Evolutionary conservation across 2,113 vertebrate species (phyloP), one percentile per base, ranked within the genome.

Genomic region (Muntiacus reevesi): DNA sequence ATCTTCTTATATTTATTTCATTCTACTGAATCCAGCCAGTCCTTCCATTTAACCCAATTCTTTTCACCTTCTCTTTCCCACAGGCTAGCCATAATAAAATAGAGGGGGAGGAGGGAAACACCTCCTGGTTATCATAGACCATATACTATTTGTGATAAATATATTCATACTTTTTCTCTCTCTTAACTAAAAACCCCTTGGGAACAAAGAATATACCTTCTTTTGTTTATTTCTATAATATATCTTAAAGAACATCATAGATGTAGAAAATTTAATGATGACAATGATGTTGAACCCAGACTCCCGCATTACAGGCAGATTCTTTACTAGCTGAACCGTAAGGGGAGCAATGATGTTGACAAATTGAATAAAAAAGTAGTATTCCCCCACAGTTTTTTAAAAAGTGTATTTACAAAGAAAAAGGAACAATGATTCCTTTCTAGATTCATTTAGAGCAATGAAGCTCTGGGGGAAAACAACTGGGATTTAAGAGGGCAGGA

Each of bases 191-290:
- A 84, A 94, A 12, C 28, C 62, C n/a, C 36, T 84, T 87, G 36
- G 91, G 50, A 89, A n/a, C 50, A 91, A 96, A 94, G 23, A 67
- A 3, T 36, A 43, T 81, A 28, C 8, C n/a, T n/a, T 92, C 50
- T 92, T 67, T 92, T 82, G 21, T 85, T 96, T 88, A 87, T 96
- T 91, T 84, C 47, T 91, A 6, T 85, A 86, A 36, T 79, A 67
- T 57, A 55, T 67, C 60, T 82, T 89, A 47, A 86, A 96, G n/a
- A 21, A 62, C 33, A 28, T 62, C 27, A 50, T 79, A 2, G 36
- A 86, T 89, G 89, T 74, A 57, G 71, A 81, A 95, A 95, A 78
- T 43, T 91, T 93, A 64, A 64, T 87, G 23, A 96, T 52, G 76
- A 82, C 8, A 82, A 33, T 64, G 17, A 71, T 40, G n/a, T 40